Evolutionary conservation across 2,797 vertebrate genomes (phyloP).

Genomic region (Florisuga fusca): DNA sequence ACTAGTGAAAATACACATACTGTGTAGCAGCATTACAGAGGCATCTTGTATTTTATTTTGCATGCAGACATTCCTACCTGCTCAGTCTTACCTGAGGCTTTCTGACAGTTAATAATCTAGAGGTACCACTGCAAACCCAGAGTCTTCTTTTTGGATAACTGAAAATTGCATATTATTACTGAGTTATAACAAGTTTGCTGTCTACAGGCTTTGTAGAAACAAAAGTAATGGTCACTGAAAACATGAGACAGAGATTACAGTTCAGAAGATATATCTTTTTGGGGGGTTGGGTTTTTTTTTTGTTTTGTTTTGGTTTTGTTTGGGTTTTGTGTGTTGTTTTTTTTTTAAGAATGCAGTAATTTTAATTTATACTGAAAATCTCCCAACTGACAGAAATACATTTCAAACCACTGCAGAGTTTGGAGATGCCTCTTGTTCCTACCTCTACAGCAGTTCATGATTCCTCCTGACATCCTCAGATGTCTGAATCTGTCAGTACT

Average conservation of each 20-base stretch:
- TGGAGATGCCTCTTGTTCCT: background rate
- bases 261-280: background rate
- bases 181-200: background rate
- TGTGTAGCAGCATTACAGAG: background rate
- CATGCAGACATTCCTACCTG: background rate
- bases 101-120: background rate
- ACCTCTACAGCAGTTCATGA: background rate
- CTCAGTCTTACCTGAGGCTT: background rate
- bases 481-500: background rate
- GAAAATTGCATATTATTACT: background rate
- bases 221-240: background rate
- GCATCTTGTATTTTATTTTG: background rate
- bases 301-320: background rate
- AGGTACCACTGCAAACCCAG: background rate
- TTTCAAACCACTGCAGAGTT: background rate
- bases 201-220: background rate
- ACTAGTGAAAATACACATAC: background rate
- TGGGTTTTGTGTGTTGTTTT: too few relatives aligned
- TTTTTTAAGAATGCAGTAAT: background rate
- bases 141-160: background rate
- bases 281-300: too few relatives aligned
- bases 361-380: constrained; percentile 8
- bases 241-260: background rate
- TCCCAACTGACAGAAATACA: background rate
- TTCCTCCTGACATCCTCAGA: background rate